A percentile compares a stretch with the other conserved stretches of the same genome.
Evolutionary conservation across 2,113 vertebrate species (phyloP).

Genomic region (Emydura subglobosa): DNA sequence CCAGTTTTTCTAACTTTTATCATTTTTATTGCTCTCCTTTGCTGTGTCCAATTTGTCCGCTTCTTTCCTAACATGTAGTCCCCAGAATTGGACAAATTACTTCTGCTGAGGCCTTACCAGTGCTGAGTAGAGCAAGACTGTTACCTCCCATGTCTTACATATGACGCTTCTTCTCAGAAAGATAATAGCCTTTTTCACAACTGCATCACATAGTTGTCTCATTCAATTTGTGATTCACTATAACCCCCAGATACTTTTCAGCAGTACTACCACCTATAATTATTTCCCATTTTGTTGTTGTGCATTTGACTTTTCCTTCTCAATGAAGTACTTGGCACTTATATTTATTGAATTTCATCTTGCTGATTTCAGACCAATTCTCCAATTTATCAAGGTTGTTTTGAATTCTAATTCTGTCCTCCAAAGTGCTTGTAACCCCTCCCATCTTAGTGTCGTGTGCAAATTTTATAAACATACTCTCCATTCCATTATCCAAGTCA

Average conservation of each 20-base stretch:
- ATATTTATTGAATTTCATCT: no score
- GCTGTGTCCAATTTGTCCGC: background rate
- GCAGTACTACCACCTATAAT: background rate
- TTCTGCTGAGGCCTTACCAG: background rate
- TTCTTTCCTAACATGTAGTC: background rate
- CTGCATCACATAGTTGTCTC: background rate
- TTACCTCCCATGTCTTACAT: background rate
- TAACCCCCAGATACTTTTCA: background rate
- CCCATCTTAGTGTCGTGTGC: no score
- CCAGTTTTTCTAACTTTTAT: background rate
- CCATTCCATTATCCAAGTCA: no score
- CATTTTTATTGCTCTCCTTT: background rate
- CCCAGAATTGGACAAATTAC: background rate
- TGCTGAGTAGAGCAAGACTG: background rate
- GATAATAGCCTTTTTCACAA: background rate
- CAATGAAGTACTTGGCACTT: no score
- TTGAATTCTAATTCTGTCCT: no score
- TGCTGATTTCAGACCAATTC: no score
- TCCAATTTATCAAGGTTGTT: no score
- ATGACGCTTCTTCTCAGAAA: background rate
- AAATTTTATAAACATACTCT: no score
- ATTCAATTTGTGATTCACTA: background rate
- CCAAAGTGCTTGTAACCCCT: no score
- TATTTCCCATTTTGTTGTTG: no score
- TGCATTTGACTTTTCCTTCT: no score